A percentile compares a stretch with the other conserved stretches of the same genome.
Conservation (phyloP, 1,140 invertebrate genomes). For the Plutomurus gul region DNA sequence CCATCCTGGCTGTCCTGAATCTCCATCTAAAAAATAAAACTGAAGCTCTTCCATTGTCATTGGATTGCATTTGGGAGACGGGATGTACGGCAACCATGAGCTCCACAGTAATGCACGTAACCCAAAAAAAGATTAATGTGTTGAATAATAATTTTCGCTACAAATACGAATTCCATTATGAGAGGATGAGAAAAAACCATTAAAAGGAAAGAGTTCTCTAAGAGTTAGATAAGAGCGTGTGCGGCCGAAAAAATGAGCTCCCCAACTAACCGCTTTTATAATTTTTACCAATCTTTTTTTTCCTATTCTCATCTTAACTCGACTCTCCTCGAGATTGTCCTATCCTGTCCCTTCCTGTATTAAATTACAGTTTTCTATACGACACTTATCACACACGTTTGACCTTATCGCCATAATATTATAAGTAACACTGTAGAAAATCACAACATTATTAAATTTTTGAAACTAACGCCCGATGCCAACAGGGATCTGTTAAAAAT, state of each 20-base stretch:
- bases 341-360: neutral
- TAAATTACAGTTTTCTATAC: no score
- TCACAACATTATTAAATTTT: no score
- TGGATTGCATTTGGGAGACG: neutral
- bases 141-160: slow-evolving; percentile 47
- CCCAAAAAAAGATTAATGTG: slow-evolving; percentile 31
- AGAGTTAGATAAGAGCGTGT: slow-evolving; percentile 41
- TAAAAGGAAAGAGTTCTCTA: slow-evolving; percentile 34
- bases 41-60: slow-evolving; percentile 10
- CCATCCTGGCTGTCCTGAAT: slow-evolving; percentile 10
- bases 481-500: no score
- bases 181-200: slow-evolving; percentile 44
- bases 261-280: slow-evolving; percentile 39
- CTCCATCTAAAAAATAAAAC: slow-evolving; percentile 26
- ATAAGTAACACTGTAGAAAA: no score
- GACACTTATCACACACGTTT: no score
- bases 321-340: neutral
- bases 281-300: slow-evolving; percentile 38
- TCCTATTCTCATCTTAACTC: neutral
- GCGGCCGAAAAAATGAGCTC: slow-evolving; percentile 41
- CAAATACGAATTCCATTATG: slow-evolving; percentile 49
- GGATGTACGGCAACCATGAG: no score
- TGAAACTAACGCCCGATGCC: no score
- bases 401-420: no score
- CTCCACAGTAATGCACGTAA: neutral